phyloP scores from a whole-genome alignment of 2,113 vertebrate genomes.

The Phyllostomus discolor region DNA sequence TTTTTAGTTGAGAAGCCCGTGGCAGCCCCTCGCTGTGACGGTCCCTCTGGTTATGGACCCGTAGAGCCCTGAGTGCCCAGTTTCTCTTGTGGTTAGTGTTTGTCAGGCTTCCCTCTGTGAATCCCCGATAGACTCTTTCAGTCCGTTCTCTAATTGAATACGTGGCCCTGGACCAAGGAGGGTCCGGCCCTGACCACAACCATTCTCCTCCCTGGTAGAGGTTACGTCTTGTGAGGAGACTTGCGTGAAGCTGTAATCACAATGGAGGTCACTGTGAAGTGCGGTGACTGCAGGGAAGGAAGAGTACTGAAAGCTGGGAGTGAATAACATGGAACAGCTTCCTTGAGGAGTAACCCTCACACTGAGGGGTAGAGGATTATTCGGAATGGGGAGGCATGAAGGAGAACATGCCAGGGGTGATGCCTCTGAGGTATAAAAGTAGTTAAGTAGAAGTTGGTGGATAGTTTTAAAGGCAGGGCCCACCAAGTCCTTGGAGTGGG shows the following conservation, averaged over 20 bases:
- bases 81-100: neutral
- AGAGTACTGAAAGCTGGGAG: neutral
- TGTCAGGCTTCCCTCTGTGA: neutral
- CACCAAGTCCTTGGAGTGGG: neutral
- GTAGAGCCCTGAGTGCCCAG: fast-evolving
- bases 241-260: neutral
- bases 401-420: neutral
- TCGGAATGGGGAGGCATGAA: neutral
- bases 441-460: neutral
- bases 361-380: neutral
- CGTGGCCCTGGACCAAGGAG: fast-evolving
- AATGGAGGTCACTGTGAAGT: fast-evolving
- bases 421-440: neutral
- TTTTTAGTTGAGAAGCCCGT: neutral
- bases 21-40: neutral
- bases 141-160: neutral
- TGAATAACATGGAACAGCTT: neutral
- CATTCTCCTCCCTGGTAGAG: neutral
- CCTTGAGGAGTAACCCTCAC: neutral
- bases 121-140: neutral
- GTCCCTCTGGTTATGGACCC: neutral
- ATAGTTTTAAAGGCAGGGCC: neutral
- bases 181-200: fast-evolving
- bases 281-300: neutral
- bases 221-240: fast-evolving